These are phyloP conservation scores for Eupithecia tripunctaria DNA, from an alignment of 2,888 invertebrate genomes.

Conservation along the genomic window DNA sequence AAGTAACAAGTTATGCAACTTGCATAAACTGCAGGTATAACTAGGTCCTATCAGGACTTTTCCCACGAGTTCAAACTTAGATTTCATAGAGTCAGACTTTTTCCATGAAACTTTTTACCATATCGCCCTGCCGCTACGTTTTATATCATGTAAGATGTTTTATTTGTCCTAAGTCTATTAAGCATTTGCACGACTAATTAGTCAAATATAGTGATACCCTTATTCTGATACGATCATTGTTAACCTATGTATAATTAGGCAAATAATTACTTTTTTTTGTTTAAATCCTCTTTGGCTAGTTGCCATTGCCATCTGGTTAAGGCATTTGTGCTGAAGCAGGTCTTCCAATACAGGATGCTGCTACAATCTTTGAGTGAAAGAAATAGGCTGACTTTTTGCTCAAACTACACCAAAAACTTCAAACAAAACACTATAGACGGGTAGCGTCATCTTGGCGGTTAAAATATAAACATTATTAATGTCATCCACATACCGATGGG, in stretches of 20 bases:
- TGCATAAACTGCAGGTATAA: neutral
- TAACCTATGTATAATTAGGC: too few relatives aligned
- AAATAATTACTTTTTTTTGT: too few relatives aligned
- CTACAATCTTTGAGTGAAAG: neutral
- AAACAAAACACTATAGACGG: neutral
- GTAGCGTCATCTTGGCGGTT: neutral
- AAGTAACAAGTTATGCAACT: slow-evolving; percentile 15
- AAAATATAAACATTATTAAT: slow-evolving; percentile 1
- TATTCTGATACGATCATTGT: too few relatives aligned
- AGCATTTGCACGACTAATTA: too few relatives aligned
- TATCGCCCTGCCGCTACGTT: neutral
- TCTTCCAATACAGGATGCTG: too few relatives aligned
- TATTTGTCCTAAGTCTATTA: too few relatives aligned
- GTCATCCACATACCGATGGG: slow-evolving; percentile 29
- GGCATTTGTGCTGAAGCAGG: neutral
- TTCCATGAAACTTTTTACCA: neutral
- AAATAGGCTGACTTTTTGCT: neutral
- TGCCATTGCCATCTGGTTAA: neutral
- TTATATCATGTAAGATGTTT: too few relatives aligned
- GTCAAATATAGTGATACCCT: too few relatives aligned
- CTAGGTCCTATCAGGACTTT: neutral
- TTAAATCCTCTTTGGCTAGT: neutral
- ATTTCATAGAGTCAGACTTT: neutral
- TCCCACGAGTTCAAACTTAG: neutral
- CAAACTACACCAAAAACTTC: neutral